Evolutionary conservation across 2,888 invertebrate species (phyloP).

Genomic region (Hymenopus coronatus): DNA sequence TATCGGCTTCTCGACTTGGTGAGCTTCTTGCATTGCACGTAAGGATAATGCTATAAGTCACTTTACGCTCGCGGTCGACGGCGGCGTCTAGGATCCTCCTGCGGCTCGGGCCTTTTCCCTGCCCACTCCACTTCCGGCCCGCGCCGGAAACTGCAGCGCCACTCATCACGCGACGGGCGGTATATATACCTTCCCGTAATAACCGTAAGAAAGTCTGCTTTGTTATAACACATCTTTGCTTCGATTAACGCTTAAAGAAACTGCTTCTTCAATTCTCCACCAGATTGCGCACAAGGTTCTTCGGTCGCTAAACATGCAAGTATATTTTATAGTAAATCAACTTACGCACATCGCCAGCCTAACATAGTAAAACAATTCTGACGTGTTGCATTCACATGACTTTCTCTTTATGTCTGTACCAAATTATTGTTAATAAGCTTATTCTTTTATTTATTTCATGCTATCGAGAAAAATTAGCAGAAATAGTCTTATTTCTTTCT

Average conservation of each 20-base stretch:
- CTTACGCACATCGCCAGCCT: neutral
- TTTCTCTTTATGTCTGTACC: too few species aligned
- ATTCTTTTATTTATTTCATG: too few species aligned
- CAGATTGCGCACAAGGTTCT: neutral
- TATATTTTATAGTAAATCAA: neutral
- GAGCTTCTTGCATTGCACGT: constrained; percentile 1
- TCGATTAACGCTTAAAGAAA: neutral
- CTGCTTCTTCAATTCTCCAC: neutral
- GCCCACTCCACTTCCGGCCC: constrained; percentile 11
- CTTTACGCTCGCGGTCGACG: neutral
- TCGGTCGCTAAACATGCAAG: neutral
- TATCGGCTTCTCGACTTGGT: neutral
- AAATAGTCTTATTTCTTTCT: too few species aligned
- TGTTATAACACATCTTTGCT: constrained; percentile 4
- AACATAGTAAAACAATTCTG: too few species aligned
- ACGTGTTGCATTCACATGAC: too few species aligned
- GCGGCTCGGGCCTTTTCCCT: constrained; percentile 9
- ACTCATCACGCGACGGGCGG: constrained; percentile 19
- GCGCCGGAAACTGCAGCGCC: constrained; percentile 10
- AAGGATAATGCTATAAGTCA: constrained; percentile 6
- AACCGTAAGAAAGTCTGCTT: constrained; percentile 2
- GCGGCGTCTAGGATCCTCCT: neutral
- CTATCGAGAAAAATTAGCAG: too few species aligned
- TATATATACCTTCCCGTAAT: constrained; percentile 1
- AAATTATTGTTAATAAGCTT: too few species aligned